These are phyloP conservation scores for Macrophya annulata DNA, from an alignment of 2,888 invertebrate genomes.

Conservation along the genomic window DNA sequence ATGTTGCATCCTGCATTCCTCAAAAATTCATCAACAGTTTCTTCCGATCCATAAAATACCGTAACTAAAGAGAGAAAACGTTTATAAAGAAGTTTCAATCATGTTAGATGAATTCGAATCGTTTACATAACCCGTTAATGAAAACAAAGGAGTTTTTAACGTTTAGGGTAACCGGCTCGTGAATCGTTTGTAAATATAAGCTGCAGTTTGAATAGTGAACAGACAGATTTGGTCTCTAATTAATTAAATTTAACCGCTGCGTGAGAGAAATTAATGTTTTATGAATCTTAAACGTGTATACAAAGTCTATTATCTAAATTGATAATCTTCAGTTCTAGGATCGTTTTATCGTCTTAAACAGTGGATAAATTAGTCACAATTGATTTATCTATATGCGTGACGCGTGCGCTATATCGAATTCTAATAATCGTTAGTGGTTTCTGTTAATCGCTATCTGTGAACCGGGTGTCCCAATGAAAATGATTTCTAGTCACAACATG, in stretches of 20 bases:
- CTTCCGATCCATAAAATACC: background rate
- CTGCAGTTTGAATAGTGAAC: background rate
- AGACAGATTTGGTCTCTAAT: background rate
- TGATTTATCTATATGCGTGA: conserved; percentile 37
- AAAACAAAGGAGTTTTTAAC: background rate
- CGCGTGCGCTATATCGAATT: conserved; percentile 31
- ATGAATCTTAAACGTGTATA: background rate
- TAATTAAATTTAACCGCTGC: conserved; percentile 16
- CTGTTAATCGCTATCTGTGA: conserved; percentile 7
- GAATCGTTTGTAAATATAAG: background rate
- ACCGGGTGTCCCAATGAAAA: background rate
- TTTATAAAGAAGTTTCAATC: background rate
- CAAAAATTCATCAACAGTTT: background rate
- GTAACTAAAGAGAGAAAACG: background rate
- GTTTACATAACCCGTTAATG: background rate
- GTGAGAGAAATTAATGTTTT: background rate
- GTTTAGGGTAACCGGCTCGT: background rate
- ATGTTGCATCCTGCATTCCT: background rate
- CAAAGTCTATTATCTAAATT: conserved; percentile 23
- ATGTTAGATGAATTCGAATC: background rate
- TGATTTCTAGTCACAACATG: background rate
- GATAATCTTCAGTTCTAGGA: conserved; percentile 11
- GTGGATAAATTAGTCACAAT: conserved; percentile 19
- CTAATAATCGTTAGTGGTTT: conserved; percentile 25
- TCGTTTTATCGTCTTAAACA: conserved; percentile 25